Conservation (phyloP, 2,888 invertebrate species). For the Galerucella calmariensis region DNA sequence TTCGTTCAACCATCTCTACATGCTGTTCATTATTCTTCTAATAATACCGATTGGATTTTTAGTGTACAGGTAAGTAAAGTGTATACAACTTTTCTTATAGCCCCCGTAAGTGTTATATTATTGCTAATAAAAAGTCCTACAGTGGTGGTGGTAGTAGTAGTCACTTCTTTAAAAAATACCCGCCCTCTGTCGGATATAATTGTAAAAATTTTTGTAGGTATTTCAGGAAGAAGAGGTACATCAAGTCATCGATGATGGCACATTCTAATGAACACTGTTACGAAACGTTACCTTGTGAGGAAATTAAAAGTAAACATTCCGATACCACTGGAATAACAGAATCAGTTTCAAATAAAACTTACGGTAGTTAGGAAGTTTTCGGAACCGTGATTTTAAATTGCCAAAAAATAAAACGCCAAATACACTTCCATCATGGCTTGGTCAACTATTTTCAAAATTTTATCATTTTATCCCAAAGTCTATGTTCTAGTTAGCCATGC, state of each 20-base stretch:
- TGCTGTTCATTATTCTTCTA: slow-evolving; percentile 52
- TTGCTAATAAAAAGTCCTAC: background rate
- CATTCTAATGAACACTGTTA: slow-evolving; percentile 54
- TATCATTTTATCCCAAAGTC: background rate
- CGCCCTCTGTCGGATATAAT: background rate
- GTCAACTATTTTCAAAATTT: background rate
- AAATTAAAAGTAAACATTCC: slow-evolving; percentile 35
- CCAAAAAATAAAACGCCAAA: background rate
- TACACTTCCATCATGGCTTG: too few species aligned
- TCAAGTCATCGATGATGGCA: slow-evolving; percentile 32
- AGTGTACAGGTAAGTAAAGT: slow-evolving; percentile 49
- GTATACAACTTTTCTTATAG: too few species aligned
- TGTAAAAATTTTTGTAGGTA: slow-evolving; percentile 46
- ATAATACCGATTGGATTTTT: slow-evolving; percentile 53
- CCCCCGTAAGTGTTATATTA: background rate
- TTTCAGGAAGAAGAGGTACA: slow-evolving; percentile 47
- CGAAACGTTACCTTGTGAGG: slow-evolving; percentile 61
- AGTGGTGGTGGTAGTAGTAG: background rate
- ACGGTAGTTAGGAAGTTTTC: background rate
- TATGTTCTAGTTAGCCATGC: too few species aligned
- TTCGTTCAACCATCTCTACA: slow-evolving; percentile 48
- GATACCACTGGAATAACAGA: background rate
- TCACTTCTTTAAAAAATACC: too few species aligned
- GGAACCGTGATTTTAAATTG: background rate
- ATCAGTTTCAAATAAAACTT: slow-evolving; percentile 15